Evolutionary conservation across 2,888 invertebrate genomes (phyloP), one percentile per base, ranked within the genome.

Genomic region (Tenodera sinensis): DNA sequence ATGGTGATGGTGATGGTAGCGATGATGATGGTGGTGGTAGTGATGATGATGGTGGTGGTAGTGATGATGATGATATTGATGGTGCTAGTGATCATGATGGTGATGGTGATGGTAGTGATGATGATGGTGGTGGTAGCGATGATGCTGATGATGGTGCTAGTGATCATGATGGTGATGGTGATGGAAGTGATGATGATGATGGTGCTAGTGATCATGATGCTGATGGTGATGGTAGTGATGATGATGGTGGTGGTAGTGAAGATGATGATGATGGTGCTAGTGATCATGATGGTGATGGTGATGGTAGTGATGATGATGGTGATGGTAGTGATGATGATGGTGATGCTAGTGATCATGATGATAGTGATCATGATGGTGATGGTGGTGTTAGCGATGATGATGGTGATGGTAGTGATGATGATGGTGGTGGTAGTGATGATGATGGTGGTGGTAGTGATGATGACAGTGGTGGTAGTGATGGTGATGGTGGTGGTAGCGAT

Each of bases 401-500:
- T n/a, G n/a, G n/a, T n/a, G n/a, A n/a, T n/a, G n/a, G n/a, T n/a
- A n/a, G n/a, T n/a, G n/a, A n/a, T n/a, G n/a, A n/a, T n/a, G n/a
- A n/a, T n/a, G n/a, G n/a, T n/a, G n/a, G n/a, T n/a, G n/a, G n/a
- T n/a, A n/a, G n/a, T n/a, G n/a, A n/a, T n/a, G n/a, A n/a, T n/a
- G n/a, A n/a, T n/a, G n/a, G n/a, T n/a, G n/a, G n/a, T n/a, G n/a
- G n/a, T n/a, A n/a, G n/a, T n/a, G n/a, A n/a, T n/a, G n/a, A n/a
- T n/a, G n/a, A n/a, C n/a, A n/a, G n/a, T n/a, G n/a, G n/a, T n/a
- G n/a, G n/a, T n/a, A n/a, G n/a, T n/a, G n/a, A n/a, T n/a, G n/a
- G n/a, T n/a, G n/a, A n/a, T n/a, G 25, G 25, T 34, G 92, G 91
- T 20, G 90, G 90, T 91, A 92, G 25, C 82, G 25, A n/a, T n/a